These are phyloP conservation scores for Poeciliopsis prolifica DNA, from an alignment of 2,113 vertebrate genomes.

Conservation along the genomic window DNA sequence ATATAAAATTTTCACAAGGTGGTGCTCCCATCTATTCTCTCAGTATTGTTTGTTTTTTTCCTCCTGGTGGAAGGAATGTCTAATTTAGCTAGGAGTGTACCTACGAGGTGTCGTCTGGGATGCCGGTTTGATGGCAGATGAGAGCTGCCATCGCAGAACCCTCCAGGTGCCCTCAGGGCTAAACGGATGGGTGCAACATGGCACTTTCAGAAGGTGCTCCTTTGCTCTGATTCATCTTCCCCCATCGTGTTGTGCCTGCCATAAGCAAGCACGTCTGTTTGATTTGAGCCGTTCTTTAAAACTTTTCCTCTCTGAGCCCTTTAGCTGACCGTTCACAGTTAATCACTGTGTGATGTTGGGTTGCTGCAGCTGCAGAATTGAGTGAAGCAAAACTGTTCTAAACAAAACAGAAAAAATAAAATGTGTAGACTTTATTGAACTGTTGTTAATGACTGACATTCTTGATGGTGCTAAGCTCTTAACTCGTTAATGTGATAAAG, in stretches of 20 bases:
- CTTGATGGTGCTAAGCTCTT: constrained; percentile 20
- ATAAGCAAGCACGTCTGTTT: constrained; percentile 45
- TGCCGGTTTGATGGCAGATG: constrained; percentile 71
- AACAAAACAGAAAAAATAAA: neutral
- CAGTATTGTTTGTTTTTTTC: neutral
- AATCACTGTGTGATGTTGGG: neutral
- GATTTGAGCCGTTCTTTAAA: constrained; percentile 11
- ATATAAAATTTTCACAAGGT: constrained; percentile 76
- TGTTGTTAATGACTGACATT: constrained; percentile 19
- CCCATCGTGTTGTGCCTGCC: constrained; percentile 49
- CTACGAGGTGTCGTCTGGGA: constrained; percentile 63
- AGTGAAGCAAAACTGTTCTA: neutral
- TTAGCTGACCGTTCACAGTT: neutral
- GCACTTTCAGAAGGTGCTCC: constrained; percentile 59
- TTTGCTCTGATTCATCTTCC: constrained; percentile 60
- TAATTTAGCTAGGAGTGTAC: constrained; percentile 56
- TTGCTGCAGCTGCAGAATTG: neutral
- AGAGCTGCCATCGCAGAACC: constrained; percentile 68
- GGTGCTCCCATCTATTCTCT: neutral
- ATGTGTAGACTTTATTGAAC: neutral
- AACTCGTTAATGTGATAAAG: constrained; percentile 24
- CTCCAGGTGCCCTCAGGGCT: constrained; percentile 73
- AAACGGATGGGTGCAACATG: constrained; percentile 66
- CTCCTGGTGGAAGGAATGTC: constrained; percentile 46
- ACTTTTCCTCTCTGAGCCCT: constrained; percentile 4